These are phyloP conservation scores for Drosophila lacertosa DNA, from an alignment of 1,140 invertebrate genomes.

Conservation along the genomic window DNA sequence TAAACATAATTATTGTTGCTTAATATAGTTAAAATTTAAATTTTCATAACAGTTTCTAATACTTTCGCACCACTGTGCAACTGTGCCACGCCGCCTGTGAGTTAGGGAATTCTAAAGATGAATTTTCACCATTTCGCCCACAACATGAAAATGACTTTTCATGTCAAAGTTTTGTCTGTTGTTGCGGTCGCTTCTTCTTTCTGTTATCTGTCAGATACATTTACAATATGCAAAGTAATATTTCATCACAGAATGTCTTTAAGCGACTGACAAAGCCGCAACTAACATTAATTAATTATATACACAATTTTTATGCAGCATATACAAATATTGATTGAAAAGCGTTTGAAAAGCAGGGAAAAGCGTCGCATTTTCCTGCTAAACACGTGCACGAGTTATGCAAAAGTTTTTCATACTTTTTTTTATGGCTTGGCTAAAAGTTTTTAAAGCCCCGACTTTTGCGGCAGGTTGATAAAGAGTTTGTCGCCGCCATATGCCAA, in stretches of 20 bases:
- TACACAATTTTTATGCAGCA: conserved; percentile 12
- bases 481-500: conserved; percentile 7
- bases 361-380: background rate
- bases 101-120: conserved; percentile 59
- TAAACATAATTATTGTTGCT: no score
- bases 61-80: conserved; percentile 5
- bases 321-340: conserved; percentile 18
- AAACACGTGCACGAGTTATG: conserved; percentile 31
- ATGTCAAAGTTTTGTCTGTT: conserved; percentile 25
- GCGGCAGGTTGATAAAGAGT: conserved; percentile 28
- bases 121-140: conserved; percentile 59
- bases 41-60: no score
- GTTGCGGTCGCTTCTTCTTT: background rate
- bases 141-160: conserved; percentile 66
- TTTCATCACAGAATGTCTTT: conserved; percentile 53
- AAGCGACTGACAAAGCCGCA: conserved; percentile 45
- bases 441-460: conserved; percentile 51
- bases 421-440: conserved; percentile 28
- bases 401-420: conserved; percentile 19
- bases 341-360: background rate
- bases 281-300: conserved; percentile 70
- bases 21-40: no score
- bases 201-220: conserved; percentile 24
- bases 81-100: background rate
- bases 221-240: conserved; percentile 50